Evolutionary conservation across 2,113 vertebrate species (phyloP).

Genomic region (Percopsis transmontana): DNA sequence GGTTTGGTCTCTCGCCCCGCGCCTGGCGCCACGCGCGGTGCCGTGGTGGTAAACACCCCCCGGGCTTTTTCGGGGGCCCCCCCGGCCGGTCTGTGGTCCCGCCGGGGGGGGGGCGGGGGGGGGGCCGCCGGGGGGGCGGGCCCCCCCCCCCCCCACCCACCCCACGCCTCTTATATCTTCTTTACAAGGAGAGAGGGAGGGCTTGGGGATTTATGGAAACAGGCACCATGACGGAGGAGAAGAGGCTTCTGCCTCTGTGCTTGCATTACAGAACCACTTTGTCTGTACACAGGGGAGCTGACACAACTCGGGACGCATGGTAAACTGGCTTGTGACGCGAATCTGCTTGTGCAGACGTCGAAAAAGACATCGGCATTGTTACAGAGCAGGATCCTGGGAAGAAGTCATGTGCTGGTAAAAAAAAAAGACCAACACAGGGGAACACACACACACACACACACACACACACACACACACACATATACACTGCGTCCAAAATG

Average conservation of each 20-base stretch:
- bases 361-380: conserved; percentile 12
- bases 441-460: not conserved
- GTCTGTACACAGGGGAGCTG: conserved; percentile 8
- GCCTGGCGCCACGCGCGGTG: too few species aligned
- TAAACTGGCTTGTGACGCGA: conserved; percentile 15
- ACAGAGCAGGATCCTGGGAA: conserved; percentile 37
- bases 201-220: not conserved
- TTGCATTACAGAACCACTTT: conserved; percentile 14
- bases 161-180: conserved; percentile 2
- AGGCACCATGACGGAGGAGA: conserved; percentile 1
- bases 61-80: too few species aligned
- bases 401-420: conserved; percentile 37
- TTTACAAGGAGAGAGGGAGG: conserved; percentile 11
- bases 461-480: conserved; percentile 3
- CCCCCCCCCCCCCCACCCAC: too few species aligned
- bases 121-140: too few species aligned
- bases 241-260: not conserved
- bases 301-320: conserved; percentile 7
- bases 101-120: too few species aligned
- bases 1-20: too few species aligned
- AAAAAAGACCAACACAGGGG: conserved; percentile 30
- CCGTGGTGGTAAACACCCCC: too few species aligned
- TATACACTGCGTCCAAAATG: conserved; percentile 61
- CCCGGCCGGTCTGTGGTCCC: too few species aligned
- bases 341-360: not conserved